phyloP scores from a whole-genome alignment of 2,888 invertebrate genomes.

The Merodon equestris region DNA sequence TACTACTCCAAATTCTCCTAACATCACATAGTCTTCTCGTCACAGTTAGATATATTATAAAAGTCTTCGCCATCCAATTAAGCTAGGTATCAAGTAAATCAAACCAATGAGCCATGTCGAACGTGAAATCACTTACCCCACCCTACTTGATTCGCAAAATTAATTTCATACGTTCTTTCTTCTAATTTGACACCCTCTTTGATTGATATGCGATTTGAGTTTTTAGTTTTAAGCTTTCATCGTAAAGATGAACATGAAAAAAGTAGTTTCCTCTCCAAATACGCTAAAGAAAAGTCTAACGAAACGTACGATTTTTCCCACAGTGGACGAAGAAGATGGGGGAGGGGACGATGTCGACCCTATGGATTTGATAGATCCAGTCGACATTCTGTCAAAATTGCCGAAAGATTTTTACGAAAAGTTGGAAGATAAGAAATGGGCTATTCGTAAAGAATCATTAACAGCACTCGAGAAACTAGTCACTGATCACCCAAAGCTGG shows the following conservation, averaged over 20 bases:
- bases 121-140: constrained; percentile 24
- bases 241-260: constrained; percentile 47
- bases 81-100: constrained; percentile 30
- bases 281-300: constrained; percentile 11
- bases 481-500: constrained; percentile 88
- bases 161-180: constrained; percentile 33
- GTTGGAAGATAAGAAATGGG: constrained; percentile 97
- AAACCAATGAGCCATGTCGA: constrained; percentile 61
- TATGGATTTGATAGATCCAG: constrained; percentile 93
- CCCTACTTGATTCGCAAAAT: constrained; percentile 26
- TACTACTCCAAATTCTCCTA: too few relatives aligned
- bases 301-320: constrained; percentile 34
- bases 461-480: constrained; percentile 89
- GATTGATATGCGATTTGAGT: constrained; percentile 13
- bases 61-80: too few relatives aligned
- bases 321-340: constrained; percentile 78
- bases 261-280: constrained; percentile 37
- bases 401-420: constrained; percentile 98
- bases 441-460: constrained; percentile 94
- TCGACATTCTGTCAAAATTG: constrained; percentile 94
- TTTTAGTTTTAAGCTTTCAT: constrained; percentile 41
- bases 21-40: too few relatives aligned
- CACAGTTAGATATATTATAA: too few relatives aligned
- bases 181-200: constrained; percentile 33
- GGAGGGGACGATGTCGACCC: constrained; percentile 87